Percentiles rank a stretch among this genome's conserved stretches.
phyloP scores from a whole-genome alignment of 37 sponge, comb jelly and placozoan species.

The Cladorhizidae sp. region DNA sequence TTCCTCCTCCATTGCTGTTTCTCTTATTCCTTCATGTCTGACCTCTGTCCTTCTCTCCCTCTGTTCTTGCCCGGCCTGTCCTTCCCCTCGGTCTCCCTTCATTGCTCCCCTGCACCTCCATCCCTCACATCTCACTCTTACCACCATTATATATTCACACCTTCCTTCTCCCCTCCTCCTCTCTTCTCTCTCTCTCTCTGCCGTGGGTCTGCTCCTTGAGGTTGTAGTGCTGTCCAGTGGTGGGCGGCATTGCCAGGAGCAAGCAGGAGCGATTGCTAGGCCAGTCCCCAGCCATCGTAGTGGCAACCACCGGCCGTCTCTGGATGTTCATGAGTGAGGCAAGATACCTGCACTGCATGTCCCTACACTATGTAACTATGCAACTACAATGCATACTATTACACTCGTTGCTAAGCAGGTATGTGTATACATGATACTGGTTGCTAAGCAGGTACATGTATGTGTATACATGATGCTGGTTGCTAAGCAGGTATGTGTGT shows the following conservation, averaged over 20 bases:
- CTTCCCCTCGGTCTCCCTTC: neutral
- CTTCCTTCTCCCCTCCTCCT: neutral
- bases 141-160: neutral
- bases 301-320: constrained; percentile 94
- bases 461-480: too few relatives aligned
- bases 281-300: constrained; percentile 83
- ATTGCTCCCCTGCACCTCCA: neutral
- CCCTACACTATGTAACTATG: too few relatives aligned
- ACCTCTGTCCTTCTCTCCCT: neutral
- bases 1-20: neutral
- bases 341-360: too few relatives aligned
- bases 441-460: too few relatives aligned
- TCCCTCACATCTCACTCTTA: neutral
- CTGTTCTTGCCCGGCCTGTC: neutral
- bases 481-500: too few relatives aligned
- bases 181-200: neutral
- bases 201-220: too few relatives aligned
- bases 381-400: too few relatives aligned
- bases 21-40: neutral
- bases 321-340: constrained; percentile 90
- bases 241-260: constrained; percentile 90
- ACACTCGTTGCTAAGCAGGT: too few relatives aligned
- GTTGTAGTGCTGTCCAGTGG: constrained; percentile 86
- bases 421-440: too few relatives aligned
- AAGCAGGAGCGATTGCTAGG: constrained; percentile 91